Evolutionary conservation across 1,140 invertebrate species (phyloP), one percentile per base, ranked within the genome.

Genomic region (Cephus cinctus): DNA sequence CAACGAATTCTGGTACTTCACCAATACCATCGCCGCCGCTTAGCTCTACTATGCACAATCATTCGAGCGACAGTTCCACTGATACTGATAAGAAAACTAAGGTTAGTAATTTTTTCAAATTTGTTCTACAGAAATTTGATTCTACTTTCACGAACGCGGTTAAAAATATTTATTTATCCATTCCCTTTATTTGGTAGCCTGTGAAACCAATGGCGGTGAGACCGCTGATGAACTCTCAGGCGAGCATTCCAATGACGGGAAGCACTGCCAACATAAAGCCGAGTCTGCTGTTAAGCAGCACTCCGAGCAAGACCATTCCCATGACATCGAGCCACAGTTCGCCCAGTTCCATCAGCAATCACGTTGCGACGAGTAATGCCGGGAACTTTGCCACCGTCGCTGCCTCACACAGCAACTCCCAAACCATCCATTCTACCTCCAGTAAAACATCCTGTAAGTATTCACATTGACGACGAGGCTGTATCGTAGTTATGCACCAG

Each of bases 71-170:
- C 73, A 81, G 80, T 65, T 86, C 83, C 39, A 84, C 83, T 47
- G 83, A 87, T 65, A 77, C 79, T 57, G 84, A 86, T 53, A 84
- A 86, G 57, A 89, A 90, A 65, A 88, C 89, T 53, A 88, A 88
- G 70, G 84, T 81, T 57, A 65, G 75, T 47, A 21, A 38, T 32
- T 42, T 54, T 41, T 39, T 9, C 15, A 31, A 22, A 42, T 16
- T 25, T 6, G 32, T 0, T n/a, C n/a, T n/a, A n/a, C n/a, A n/a
- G n/a, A n/a, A n/a, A n/a, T n/a, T n/a, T n/a, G n/a, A n/a, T n/a
- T n/a, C n/a, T n/a, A n/a, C n/a, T n/a, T n/a, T n/a, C n/a, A n/a
- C n/a, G n/a, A n/a, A n/a, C n/a, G n/a, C n/a, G n/a, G n/a, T n/a
- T n/a, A n/a, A n/a, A n/a, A n/a, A n/a, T n/a, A n/a, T n/a, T n/a